Evolutionary conservation across 2,797 vertebrate species (phyloP).

Genomic region (Mormyrops boulengeri): DNA sequence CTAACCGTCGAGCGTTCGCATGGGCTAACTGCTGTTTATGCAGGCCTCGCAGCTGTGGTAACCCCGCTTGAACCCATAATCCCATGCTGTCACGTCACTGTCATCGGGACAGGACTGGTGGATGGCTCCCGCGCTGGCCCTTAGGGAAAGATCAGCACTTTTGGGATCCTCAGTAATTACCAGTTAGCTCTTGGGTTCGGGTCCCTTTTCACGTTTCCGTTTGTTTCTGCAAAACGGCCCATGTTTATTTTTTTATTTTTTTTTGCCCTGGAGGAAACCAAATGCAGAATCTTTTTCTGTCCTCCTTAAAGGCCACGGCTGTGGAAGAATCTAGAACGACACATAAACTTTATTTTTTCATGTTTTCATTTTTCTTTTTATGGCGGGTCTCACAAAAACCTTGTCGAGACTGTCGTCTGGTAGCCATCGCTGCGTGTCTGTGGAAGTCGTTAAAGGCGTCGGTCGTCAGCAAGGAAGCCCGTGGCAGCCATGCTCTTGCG

Average conservation of each 20-base stretch:
- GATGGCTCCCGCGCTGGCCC: conserved; percentile 32
- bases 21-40: conserved; percentile 49
- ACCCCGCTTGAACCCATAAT: conserved; percentile 33
- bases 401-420: background rate
- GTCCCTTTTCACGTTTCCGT: conserved; percentile 35
- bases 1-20: conserved; percentile 44
- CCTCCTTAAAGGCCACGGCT: background rate
- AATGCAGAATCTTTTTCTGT: conserved; percentile 2
- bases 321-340: background rate
- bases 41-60: conserved; percentile 28
- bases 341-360: conserved; percentile 9
- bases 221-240: conserved; percentile 11
- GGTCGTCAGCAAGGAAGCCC: background rate
- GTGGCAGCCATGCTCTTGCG: background rate
- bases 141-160: conserved; percentile 47
- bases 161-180: conserved; percentile 49
- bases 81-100: conserved; percentile 31
- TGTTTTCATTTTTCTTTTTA: background rate
- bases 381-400: background rate
- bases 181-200: conserved; percentile 43
- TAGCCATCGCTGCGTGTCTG: background rate
- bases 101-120: conserved; percentile 25
- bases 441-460: conserved; percentile 16
- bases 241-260: background rate
- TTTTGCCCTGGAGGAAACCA: background rate